Percentiles rank a stretch among this genome's conserved stretches.
phyloP scores from a whole-genome alignment of 2,888 invertebrate species.

The Mythimna ferrago region DNA sequence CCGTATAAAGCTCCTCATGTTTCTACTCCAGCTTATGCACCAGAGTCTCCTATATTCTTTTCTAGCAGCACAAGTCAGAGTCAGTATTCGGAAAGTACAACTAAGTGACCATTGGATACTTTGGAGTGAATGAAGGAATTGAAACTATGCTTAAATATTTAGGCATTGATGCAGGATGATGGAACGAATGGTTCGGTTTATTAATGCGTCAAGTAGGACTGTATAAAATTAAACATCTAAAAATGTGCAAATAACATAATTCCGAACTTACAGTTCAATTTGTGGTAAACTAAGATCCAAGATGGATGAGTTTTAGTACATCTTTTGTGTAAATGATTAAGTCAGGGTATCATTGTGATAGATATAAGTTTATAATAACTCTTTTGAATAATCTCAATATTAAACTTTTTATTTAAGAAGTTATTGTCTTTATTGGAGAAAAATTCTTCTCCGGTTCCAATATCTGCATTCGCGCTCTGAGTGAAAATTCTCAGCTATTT shows the following conservation, averaged over 20 bases:
- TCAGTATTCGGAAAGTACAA: conserved; percentile 66
- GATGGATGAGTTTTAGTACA: neutral
- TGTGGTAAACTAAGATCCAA: neutral
- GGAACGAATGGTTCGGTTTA: neutral
- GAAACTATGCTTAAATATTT: neutral
- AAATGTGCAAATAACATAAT: neutral
- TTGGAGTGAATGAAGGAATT: neutral
- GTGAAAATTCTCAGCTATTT: neutral
- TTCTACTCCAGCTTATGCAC: conserved; percentile 72
- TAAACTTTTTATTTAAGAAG: neutral
- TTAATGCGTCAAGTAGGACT: neutral
- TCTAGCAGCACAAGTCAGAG: conserved; percentile 66
- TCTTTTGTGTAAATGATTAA: conserved; percentile 11
- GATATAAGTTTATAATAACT: conserved; percentile 17
- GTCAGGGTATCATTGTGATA: conserved; percentile 47
- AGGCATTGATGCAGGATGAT: neutral
- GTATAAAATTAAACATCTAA: neutral
- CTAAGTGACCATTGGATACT: conserved; percentile 31
- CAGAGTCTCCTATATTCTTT: conserved; percentile 83
- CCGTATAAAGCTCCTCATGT: conserved; percentile 72
- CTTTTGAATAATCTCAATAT: conserved; percentile 10
- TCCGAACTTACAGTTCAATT: neutral
- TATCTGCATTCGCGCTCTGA: neutral
- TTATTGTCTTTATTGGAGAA: neutral
- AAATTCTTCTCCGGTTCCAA: neutral